Percentiles rank a stretch among this genome's conserved stretches.
phyloP scores from a whole-genome alignment of 2,888 invertebrate species.

The Thymelicus sylvestris region DNA sequence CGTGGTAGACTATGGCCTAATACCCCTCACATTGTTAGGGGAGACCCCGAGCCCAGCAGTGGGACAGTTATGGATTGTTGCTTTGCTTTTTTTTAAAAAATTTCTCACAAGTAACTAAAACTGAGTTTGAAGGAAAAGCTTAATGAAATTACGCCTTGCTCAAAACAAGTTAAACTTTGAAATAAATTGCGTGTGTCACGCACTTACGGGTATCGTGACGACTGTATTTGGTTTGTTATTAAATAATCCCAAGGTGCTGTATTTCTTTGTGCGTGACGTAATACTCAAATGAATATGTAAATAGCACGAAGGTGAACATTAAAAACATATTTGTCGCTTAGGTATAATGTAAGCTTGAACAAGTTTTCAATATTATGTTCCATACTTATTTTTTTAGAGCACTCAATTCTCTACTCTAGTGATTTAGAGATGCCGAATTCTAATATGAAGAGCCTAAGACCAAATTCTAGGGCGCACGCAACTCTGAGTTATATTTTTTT shows the following conservation, averaged over 20 bases:
- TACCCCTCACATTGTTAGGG: no score
- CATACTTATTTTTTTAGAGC: no score
- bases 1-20: no score
- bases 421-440: no score
- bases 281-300: slow-evolving; percentile 9
- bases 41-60: no score
- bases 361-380: background rate
- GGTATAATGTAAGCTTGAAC: background rate
- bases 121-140: slow-evolving; percentile 14
- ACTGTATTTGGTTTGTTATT: slow-evolving; percentile 31
- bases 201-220: slow-evolving; percentile 11
- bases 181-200: slow-evolving; percentile 38
- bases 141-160: slow-evolving; percentile 22
- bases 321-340: slow-evolving; percentile 5
- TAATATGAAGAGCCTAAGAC: no score
- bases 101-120: background rate
- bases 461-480: no score
- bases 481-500: no score
- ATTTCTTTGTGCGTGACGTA: slow-evolving; percentile 9
- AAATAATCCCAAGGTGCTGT: slow-evolving; percentile 10
- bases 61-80: no score
- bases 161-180: slow-evolving; percentile 30
- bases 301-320: slow-evolving; percentile 16
- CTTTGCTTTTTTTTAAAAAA: no score
- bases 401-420: no score